Evolutionary conservation across 2,797 vertebrate genomes (phyloP), one percentile per base, ranked within the genome.

Genomic region (Gorsachius magnificus): DNA sequence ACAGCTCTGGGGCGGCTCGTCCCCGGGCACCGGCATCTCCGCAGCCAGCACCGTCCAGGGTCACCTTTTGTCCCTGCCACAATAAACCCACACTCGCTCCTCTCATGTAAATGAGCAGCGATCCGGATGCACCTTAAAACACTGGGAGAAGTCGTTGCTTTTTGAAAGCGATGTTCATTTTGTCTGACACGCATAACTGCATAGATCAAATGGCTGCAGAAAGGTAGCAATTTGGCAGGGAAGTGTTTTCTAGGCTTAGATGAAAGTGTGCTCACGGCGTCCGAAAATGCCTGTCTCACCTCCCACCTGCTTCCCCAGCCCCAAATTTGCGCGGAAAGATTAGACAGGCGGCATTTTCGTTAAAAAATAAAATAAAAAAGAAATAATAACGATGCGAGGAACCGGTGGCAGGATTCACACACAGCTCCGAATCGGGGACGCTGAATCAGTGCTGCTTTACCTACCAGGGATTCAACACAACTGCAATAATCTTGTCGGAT

Each of bases 111-210:
- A 96, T 80, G 89, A 87, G 94, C 87, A 80, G 75, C 16, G 71
- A 95, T 95, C 86, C 93, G 91, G 90, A 95, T 92, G 89, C 70
- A 15, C 93, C 94, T 92, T 83, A 61, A 95, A 95, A 94, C 95
- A 50, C 65, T 46, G 80, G 69, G 95, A 96, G 89, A 96, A 95
- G 93, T 93, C 91, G 95, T 88, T 45, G 95, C 93, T 95, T 81
- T 81, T 88, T 84, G 85, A 69, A 88, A 94, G 72, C 91, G 91
- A 88, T 88, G 96, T 95, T 96, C 96, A 95, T 91, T 96, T 96
- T 12, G 95, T 89, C 95, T 86, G 94, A 90, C 94, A 95, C 87
- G 22, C 94, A 86, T 15, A 69, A 78, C 89, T 87, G 93, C 94
- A 26, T n/a, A 83, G 93, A 95, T 96, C 93, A 93, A 79, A 95